Evolutionary conservation across 2,113 vertebrate genomes (phyloP).

Genomic region (Numida meleagris): DNA sequence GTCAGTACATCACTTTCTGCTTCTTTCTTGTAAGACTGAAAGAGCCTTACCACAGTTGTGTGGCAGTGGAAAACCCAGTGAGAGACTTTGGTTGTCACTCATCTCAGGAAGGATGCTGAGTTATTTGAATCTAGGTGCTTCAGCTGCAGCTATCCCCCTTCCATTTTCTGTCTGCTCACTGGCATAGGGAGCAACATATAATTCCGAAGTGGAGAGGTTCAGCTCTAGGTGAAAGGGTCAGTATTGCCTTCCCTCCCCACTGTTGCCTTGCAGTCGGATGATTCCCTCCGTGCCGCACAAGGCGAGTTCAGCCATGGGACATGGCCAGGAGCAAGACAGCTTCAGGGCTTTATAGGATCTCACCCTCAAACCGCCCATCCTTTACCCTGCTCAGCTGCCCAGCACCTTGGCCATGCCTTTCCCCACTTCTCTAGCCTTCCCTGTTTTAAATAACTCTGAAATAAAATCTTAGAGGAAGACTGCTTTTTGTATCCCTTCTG

Average conservation of each 20-base stretch:
- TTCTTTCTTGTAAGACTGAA: neutral
- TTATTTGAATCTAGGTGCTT: neutral
- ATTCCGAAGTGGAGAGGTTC: neutral
- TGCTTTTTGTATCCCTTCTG: neutral
- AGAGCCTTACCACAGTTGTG: neutral
- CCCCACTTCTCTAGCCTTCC: neutral
- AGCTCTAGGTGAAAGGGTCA: neutral
- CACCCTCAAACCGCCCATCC: neutral
- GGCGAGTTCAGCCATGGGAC: rapidly evolving
- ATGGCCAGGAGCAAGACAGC: neutral
- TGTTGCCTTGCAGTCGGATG: neutral
- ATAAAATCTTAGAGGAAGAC: neutral
- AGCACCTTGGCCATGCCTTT: rapidly evolving
- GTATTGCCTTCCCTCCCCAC: neutral
- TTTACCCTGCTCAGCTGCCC: neutral
- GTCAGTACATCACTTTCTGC: neutral
- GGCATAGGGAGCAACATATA: rapidly evolving
- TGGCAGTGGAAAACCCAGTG: neutral
- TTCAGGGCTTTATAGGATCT: neutral
- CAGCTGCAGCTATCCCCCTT: neutral
- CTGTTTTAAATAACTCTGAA: neutral
- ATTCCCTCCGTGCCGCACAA: neutral
- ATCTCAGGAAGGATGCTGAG: neutral
- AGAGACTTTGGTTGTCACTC: neutral
- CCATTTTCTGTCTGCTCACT: neutral